Evolutionary conservation across 2,797 vertebrate genomes (phyloP), one percentile per base, ranked within the genome.

Genomic region (Oryzias sinensis): DNA sequence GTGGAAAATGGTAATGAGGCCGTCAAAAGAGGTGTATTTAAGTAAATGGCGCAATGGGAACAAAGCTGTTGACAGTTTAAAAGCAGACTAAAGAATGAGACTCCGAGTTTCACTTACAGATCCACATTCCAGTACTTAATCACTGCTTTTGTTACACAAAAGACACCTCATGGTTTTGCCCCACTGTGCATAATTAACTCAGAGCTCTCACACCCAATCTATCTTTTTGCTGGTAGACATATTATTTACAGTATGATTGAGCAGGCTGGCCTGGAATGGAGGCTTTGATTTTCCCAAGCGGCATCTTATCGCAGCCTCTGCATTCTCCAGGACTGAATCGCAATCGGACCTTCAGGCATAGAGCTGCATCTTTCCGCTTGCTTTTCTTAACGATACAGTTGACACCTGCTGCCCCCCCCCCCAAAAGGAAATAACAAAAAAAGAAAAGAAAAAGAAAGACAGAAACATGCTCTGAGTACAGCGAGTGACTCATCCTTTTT

Each of bases 261-360:
- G 66, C 40, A 72, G 18, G 45, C 78, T 74, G 65, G 68, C 62
- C 70, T 53, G 29, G 64, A 86, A 80, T 59, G 71, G 72, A 80
- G 71, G 84, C 63, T 80, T 82, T 76, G 74, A 81, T 84, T 82
- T 74, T 80, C 83, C 83, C 87, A 66, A 56, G 43, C 82, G 84
- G 80, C 84, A 61, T 86, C 84, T 91, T 89, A 91, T 90, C 89
- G 65, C 62, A 11, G 79, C 74, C 70, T 15, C 80, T 77, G 74
- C 88, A 90, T 92, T 91, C 87, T 78, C 87, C 65, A 59, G 49
- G 54, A 77, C 72, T 91, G 85, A 90, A 83, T 91, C 89, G 92
- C 59, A n/a, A 53, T 47, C 59, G 42, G 45, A 51, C 63, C 77
- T 69, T 53, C 67, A 76, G 81, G 74, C 76, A 43, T 53, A 71